Conservation (phyloP, 1,140 invertebrate genomes). For the Rhagoletis pomonella region DNA sequence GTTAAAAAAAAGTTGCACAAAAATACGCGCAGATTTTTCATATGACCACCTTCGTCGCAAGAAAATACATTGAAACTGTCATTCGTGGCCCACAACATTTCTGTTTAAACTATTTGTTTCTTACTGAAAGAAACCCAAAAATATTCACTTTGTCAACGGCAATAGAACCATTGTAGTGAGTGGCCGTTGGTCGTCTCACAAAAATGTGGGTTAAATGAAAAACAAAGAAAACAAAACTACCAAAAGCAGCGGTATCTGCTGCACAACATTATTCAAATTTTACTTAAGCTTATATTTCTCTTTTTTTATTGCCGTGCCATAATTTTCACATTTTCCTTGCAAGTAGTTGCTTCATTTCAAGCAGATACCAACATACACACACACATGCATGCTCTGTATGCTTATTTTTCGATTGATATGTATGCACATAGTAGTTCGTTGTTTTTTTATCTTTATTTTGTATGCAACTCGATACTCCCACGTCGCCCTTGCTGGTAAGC, state of each 20-base stretch:
- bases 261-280: neutral
- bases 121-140: neutral
- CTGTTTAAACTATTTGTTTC: neutral
- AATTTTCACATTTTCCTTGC: neutral
- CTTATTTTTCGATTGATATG: constrained; percentile 2
- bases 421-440: neutral
- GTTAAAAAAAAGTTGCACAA: too few relatives aligned
- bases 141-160: constrained; percentile 7
- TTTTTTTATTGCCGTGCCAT: neutral
- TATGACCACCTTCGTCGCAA: too few relatives aligned
- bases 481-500: neutral
- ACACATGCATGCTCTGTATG: neutral
- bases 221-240: neutral
- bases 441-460: neutral
- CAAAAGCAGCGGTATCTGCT: neutral
- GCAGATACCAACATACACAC: too few relatives aligned
- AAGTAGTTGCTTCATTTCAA: neutral
- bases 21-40: too few relatives aligned
- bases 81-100: neutral
- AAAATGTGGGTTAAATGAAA: neutral
- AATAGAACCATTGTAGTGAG: neutral
- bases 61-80: too few relatives aligned
- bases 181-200: neutral
- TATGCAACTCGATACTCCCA: neutral
- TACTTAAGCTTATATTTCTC: neutral